phyloP scores from a whole-genome alignment of 2,113 vertebrate species.

The Gopherus evgoodei region DNA sequence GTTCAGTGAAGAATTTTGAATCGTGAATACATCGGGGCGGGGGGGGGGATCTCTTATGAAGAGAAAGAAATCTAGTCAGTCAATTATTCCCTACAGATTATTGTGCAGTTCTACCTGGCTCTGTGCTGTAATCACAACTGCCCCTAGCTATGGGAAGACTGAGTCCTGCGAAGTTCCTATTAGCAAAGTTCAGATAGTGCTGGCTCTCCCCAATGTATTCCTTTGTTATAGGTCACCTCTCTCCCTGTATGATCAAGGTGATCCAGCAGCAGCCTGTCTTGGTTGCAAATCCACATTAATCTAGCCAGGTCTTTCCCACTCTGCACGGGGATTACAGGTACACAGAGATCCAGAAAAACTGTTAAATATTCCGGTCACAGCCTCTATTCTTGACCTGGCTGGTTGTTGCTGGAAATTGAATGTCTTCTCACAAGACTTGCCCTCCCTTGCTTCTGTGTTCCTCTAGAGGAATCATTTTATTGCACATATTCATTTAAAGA shows the following conservation, averaged over 20 bases:
- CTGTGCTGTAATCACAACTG: not conserved
- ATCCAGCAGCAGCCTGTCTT: not conserved
- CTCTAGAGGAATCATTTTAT: not conserved
- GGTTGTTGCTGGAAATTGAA: slow-evolving; percentile 9
- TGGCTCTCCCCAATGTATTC: not conserved
- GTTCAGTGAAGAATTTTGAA: not conserved
- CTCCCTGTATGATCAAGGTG: not conserved
- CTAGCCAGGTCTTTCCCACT: not conserved
- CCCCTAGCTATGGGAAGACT: not conserved
- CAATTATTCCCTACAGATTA: not conserved
- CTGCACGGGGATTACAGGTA: not conserved
- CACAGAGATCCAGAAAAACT: not conserved
- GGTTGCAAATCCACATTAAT: not conserved
- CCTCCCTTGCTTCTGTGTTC: not conserved
- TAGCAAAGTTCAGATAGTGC: not conserved
- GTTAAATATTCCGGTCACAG: not conserved
- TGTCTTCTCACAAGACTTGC: not conserved
- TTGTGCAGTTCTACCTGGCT: not conserved
- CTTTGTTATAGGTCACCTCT: not conserved
- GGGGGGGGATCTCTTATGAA: not conserved
- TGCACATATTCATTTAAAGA: not conserved
- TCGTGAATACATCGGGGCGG: not conserved
- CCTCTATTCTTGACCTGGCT: not conserved
- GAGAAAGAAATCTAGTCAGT: not conserved
- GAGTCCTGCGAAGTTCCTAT: not conserved